Evolutionary conservation across 2,888 invertebrate species (phyloP).

Genomic region (Blastobasis lacticolella): DNA sequence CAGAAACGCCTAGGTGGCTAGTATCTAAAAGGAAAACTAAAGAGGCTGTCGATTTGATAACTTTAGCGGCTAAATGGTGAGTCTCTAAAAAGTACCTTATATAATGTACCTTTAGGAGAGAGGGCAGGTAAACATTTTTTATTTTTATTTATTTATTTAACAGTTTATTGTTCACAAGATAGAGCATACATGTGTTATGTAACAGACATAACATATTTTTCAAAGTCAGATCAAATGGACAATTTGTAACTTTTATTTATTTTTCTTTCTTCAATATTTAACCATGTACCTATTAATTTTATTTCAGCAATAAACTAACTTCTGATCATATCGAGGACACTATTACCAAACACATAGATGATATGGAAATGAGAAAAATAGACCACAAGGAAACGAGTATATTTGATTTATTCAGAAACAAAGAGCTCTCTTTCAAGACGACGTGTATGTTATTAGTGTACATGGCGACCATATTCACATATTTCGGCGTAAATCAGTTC

Average conservation of each 20-base stretch:
- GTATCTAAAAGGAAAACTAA: slow-evolving; percentile 31
- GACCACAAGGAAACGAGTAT: slow-evolving; percentile 22
- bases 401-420: slow-evolving; percentile 34
- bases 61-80: slow-evolving; percentile 40
- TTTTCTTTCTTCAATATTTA: background rate
- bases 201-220: too few species aligned
- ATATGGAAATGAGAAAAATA: slow-evolving; percentile 22
- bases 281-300: background rate
- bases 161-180: too few species aligned
- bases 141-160: too few species aligned
- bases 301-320: slow-evolving; percentile 34
- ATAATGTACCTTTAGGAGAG: too few species aligned
- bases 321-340: slow-evolving; percentile 27
- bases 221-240: too few species aligned
- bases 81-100: slow-evolving; percentile 5
- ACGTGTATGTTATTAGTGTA: slow-evolving; percentile 26
- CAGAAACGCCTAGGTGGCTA: slow-evolving; percentile 51
- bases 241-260: too few species aligned
- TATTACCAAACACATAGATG: slow-evolving; percentile 25
- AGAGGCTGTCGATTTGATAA: slow-evolving; percentile 29
- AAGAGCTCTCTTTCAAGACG: slow-evolving; percentile 25
- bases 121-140: too few species aligned
- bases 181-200: too few species aligned
- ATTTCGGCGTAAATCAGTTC: slow-evolving; percentile 41
- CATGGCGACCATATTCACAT: slow-evolving; percentile 32